Evolutionary conservation across 2,113 vertebrate species (phyloP).

Genomic region (Naja naja): DNA sequence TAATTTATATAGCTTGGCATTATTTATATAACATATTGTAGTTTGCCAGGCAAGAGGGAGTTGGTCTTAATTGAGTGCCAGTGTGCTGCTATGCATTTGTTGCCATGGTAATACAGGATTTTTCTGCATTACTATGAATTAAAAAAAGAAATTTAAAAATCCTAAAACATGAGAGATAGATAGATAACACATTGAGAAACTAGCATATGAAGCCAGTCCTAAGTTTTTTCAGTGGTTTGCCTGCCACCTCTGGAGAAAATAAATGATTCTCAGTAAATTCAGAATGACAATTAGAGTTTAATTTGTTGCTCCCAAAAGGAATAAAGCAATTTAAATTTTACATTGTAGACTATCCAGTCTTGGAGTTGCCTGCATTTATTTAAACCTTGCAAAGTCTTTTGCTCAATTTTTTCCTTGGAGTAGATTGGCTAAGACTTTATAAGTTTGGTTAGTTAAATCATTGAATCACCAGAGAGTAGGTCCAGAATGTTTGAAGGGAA

Average conservation of each 20-base stretch:
- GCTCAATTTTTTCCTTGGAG: background rate
- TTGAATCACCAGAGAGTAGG: background rate
- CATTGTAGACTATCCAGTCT: background rate
- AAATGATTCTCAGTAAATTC: background rate
- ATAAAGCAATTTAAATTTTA: background rate
- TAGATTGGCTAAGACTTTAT: background rate
- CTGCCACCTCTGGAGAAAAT: background rate
- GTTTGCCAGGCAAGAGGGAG: background rate
- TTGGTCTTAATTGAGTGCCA: background rate
- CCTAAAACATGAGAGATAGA: background rate
- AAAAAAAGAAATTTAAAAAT: background rate
- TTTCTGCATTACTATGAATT: background rate
- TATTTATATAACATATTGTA: constrained; percentile 25
- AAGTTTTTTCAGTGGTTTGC: background rate
- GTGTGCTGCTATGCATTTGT: constrained; percentile 20
- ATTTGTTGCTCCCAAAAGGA: background rate
- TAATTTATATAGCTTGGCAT: background rate
- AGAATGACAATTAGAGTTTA: background rate
- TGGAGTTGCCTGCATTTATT: background rate
- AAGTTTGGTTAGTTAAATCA: background rate
- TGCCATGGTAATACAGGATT: constrained; percentile 14
- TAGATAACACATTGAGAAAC: background rate
- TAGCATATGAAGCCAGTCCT: background rate
- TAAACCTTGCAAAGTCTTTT: background rate
- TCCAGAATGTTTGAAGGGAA: background rate